A percentile compares a stretch with the other conserved stretches of the same genome.
Conservation (phyloP, 2,888 invertebrate genomes). For the Dolichomitus sp. region DNA sequence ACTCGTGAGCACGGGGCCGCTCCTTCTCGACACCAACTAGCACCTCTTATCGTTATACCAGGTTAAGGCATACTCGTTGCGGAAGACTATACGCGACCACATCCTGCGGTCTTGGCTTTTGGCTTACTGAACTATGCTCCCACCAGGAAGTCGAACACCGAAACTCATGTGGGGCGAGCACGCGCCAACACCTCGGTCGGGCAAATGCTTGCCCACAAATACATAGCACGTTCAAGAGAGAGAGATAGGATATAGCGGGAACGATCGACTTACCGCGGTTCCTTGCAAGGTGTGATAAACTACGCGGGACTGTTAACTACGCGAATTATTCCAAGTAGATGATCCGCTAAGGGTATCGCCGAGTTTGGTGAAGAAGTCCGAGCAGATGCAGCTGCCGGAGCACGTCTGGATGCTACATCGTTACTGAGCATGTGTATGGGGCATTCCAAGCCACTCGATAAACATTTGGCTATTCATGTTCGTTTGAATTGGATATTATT, state of each 20-base stretch:
- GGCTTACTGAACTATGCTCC: constrained; percentile 75
- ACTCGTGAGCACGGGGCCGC: constrained; percentile 27
- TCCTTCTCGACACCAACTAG: constrained; percentile 34
- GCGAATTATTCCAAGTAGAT: constrained; percentile 81
- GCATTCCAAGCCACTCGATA: too few relatives aligned
- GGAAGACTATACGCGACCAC: constrained; percentile 56
- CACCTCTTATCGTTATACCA: constrained; percentile 38
- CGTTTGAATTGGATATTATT: too few relatives aligned
- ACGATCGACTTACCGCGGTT: constrained; percentile 67
- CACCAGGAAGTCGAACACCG: constrained; percentile 62
- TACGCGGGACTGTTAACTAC: constrained; percentile 76
- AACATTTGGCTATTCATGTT: too few relatives aligned
- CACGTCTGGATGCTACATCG: constrained; percentile 22
- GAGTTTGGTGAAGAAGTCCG: constrained; percentile 67
- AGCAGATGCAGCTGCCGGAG: constrained; percentile 28
- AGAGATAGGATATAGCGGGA: constrained; percentile 15
- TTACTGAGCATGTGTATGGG: not conserved
- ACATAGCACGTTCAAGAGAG: constrained; percentile 16
- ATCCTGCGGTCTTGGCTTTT: constrained; percentile 74
- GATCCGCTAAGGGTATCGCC: constrained; percentile 46
- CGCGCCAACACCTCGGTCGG: constrained; percentile 55
- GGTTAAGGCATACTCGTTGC: constrained; percentile 36
- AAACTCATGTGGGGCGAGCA: constrained; percentile 54
- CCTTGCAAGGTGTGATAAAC: constrained; percentile 79
- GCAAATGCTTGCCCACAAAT: constrained; percentile 24